Base-by-base conservation (phyloP, 2,113 vertebrate genomes). In the Amphiprion ocellaris region DNA sequence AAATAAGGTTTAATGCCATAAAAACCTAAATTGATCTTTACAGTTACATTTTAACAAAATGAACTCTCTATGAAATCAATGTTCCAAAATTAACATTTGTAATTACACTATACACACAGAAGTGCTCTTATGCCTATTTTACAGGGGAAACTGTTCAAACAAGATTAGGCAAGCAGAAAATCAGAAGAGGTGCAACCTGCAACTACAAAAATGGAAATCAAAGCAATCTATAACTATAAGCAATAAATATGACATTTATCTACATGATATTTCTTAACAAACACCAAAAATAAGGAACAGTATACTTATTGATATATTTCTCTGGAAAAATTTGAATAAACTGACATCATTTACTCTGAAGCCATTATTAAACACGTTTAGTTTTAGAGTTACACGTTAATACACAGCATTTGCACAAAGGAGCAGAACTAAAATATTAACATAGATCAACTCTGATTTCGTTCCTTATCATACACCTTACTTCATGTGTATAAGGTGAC, bases 361-460 rank as follows among this genome's bases (percentile, higher is more conserved):
- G 85, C 76, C 81, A 87, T 88, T 76, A 85, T 82, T 83, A 79
- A 90, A 91, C 85, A 91, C 82, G 9, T 75, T 87, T 80, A 69
- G 73, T 78, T 92, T 87, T 85, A 62, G 82, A 86, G 71, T 81
- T 86, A 90, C 92, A 93, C 83, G 16, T 74, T 90, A 86, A 89
- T 84, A 93, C 92, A 94, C 88, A 90, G 87, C 81, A 86, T 92
- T 81, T 92, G 79, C 90, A 94, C 92, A 82, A 86, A 84, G 79
- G 84, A 86, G 83, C 58, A 59, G 70, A 93, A 93, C 87, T 87
- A 89, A 93, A 91, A 92, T 85, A 92, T 85, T 76, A 83, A 92
- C 81, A 90, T 87, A 87, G 83, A 92, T 75, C 59, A 79, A 73
- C 62, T 90, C n/a, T n/a, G 72, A 69, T 81, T 79, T 65, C 58